Evolutionary conservation across 2,888 invertebrate genomes (phyloP).

Genomic region (Agrilus biguttatus): DNA sequence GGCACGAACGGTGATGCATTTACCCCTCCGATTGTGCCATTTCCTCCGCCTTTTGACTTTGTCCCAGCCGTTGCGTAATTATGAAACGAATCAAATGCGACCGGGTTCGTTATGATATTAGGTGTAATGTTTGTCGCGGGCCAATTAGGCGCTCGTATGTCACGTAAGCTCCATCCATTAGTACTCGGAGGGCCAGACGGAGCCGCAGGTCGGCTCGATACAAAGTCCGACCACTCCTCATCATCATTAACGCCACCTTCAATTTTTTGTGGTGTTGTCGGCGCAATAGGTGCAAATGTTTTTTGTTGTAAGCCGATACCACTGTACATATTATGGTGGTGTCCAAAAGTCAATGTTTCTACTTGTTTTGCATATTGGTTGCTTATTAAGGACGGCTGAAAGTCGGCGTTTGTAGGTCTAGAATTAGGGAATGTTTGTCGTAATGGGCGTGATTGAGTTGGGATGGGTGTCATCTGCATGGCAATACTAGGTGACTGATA

Average conservation of each 20-base stretch:
- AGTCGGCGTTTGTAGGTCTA: constrained; percentile 6
- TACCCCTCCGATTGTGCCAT: neutral
- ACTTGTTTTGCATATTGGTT: constrained; percentile 16
- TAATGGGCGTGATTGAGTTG: constrained; percentile 8
- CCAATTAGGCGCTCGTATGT: constrained; percentile 10
- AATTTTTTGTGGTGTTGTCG: neutral
- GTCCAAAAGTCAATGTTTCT: neutral
- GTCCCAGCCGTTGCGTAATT: constrained; percentile 4
- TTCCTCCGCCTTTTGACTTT: neutral
- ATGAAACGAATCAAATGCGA: constrained; percentile 17
- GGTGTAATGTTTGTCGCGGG: constrained; percentile 10
- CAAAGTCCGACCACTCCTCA: constrained; percentile 43
- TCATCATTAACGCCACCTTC: constrained; percentile 20
- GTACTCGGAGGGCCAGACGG: constrained; percentile 1
- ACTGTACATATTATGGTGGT: constrained; percentile 1
- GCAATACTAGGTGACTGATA: no score
- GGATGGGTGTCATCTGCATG: constrained; percentile 7
- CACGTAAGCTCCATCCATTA: constrained; percentile 6
- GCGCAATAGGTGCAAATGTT: neutral
- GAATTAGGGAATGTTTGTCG: constrained; percentile 7
- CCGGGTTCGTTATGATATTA: constrained; percentile 26
- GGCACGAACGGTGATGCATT: neutral
- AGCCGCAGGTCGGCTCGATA: constrained; percentile 30
- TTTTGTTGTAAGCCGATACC: neutral
- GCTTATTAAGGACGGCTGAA: constrained; percentile 23